Percentiles rank a stretch among this genome's conserved stretches.
phyloP scores from a whole-genome alignment of 2,113 vertebrate genomes.

The Poicephalus meyeri region DNA sequence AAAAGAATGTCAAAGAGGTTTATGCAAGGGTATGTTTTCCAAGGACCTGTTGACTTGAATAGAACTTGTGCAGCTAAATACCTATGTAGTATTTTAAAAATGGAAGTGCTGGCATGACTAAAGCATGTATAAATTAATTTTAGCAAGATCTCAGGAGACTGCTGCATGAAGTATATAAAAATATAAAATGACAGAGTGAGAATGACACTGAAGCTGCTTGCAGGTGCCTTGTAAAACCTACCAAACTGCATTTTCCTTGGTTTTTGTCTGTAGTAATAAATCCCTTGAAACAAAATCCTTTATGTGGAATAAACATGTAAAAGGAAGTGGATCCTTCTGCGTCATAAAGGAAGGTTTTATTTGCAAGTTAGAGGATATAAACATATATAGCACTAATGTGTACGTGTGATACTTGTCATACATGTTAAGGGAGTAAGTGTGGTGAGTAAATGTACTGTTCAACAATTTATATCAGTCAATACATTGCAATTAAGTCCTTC shows the following conservation, averaged over 20 bases:
- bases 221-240: not conserved
- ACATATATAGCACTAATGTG: not conserved
- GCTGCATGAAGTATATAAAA: not conserved
- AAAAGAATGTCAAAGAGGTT: slow-evolving; percentile 2
- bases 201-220: not conserved
- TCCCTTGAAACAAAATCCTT: slow-evolving; percentile 21
- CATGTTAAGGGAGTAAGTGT: slow-evolving; percentile 52
- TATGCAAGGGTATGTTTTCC: slow-evolving; percentile 38
- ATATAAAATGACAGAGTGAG: not conserved
- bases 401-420: slow-evolving; percentile 56
- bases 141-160: slow-evolving; percentile 21
- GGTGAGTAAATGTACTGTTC: slow-evolving; percentile 43
- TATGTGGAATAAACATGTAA: slow-evolving; percentile 21
- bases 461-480: slow-evolving; percentile 65
- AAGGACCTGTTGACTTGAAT: slow-evolving; percentile 55
- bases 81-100: not conserved
- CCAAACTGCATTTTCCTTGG: not conserved
- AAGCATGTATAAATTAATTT: slow-evolving; percentile 53
- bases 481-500: slow-evolving; percentile 63
- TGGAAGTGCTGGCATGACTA: not conserved
- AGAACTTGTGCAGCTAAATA: slow-evolving; percentile 48
- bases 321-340: not conserved
- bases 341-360: slow-evolving; percentile 21
- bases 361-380: slow-evolving; percentile 38
- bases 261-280: not conserved